Conservation (phyloP, 2,888 invertebrate genomes). For the Aphidoletes aphidimyza region DNA sequence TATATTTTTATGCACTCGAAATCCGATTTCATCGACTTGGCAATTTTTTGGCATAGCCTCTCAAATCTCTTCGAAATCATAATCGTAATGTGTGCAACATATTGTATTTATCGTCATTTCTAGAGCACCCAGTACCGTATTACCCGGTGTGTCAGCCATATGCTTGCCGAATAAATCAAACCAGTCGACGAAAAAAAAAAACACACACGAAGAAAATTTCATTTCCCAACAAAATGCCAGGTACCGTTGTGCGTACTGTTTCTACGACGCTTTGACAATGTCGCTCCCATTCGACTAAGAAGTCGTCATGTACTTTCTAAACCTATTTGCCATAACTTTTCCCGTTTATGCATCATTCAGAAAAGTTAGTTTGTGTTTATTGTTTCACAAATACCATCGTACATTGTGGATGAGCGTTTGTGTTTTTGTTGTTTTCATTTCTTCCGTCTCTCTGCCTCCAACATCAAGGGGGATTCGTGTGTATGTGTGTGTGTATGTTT, state of each 20-base stretch:
- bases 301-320: neutral
- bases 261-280: neutral
- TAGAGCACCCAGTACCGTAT: too few species aligned
- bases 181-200: too few species aligned
- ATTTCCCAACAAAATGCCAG: too few species aligned
- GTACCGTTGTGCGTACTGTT: neutral
- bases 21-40: neutral
- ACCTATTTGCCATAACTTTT: neutral
- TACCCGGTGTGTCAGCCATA: neutral
- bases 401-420: neutral
- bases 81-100: neutral
- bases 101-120: conserved; percentile 29
- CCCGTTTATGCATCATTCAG: neutral
- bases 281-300: neutral
- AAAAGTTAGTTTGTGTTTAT: neutral
- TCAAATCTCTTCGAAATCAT: neutral
- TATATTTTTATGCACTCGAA: neutral
- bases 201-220: too few species aligned
- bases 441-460: neutral
- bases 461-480: neutral
- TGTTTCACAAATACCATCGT: neutral
- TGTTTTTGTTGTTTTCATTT: neutral
- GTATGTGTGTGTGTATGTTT: too few species aligned
- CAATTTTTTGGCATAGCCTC: neutral
- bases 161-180: neutral